Evolutionary conservation across 2,888 invertebrate species (phyloP), one percentile per base, ranked within the genome.

Genomic region (Andrena praecox): DNA sequence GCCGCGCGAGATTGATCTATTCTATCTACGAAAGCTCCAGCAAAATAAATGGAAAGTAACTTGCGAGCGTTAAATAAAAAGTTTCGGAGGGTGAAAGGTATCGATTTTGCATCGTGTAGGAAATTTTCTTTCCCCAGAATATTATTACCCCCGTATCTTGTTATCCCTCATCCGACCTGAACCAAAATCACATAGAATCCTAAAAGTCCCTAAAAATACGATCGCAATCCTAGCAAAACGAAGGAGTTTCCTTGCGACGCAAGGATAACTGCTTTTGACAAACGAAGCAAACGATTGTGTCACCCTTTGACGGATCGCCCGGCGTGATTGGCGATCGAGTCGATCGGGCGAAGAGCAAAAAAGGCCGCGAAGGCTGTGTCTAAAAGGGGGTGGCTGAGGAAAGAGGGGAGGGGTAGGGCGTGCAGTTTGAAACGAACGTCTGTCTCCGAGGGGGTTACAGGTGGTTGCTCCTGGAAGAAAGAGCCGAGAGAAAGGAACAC

Each of bases 401-500:
- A 70, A 42, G 76, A 68, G 35, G 64, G 69, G 48, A 63, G 35
- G 54, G 24, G 68, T 66, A 69, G 35, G 35, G 72, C 60, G 24
- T 70, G 64, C 64, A 66, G 73, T 67, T 82, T 77, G 70, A 76
- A 85, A 83, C 78, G 80, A 74, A 74, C 71, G 73, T 75, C 78
- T 82, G 83, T 85, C 85, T 83, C 78, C 83, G 48, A 66, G 80
- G 77, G 72, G 84, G 89, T 89, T 90, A 89, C 89, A 89, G 89
- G 89, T 90, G 90, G 89, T 89, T 90, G 90, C 80, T 81, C 81
- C 79, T 78, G 66, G 77, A 89, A 85, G 85, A 83, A 86, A 82
- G 85, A 76, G 27, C 31, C 52, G 77, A 77, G 75, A 79, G 80
- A 84, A 76, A 81, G 60, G 27, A 77, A 56, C 52, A 56, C 50